Percentiles rank a stretch among this genome's conserved stretches.
Conservation (phyloP, 2,888 invertebrate genomes). For the Elegia similella region DNA sequence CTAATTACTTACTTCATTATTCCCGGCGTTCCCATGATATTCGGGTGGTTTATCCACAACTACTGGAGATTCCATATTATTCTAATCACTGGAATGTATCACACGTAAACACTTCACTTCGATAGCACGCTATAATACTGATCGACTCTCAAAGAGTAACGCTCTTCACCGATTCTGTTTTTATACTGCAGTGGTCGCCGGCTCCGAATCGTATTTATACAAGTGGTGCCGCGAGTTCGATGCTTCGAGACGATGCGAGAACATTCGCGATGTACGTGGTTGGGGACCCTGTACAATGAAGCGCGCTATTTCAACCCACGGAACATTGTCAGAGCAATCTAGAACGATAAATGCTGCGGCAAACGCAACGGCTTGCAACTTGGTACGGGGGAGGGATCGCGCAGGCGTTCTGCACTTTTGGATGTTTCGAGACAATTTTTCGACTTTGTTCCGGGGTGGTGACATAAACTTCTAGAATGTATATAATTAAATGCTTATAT, state of each 20-base stretch:
- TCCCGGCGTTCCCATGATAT: slow-evolving; percentile 63
- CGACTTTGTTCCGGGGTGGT: slow-evolving; percentile 1
- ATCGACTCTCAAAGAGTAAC: slow-evolving; percentile 34
- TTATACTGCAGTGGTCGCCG: slow-evolving; percentile 59
- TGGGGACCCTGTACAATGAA: slow-evolving; percentile 24
- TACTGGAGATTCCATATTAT: slow-evolving; percentile 82
- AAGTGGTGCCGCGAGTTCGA: slow-evolving; percentile 41
- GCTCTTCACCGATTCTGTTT: slow-evolving; percentile 49
- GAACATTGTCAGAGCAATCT: not conserved
- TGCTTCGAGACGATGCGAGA: slow-evolving; percentile 56
- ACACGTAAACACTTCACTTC: slow-evolving; percentile 62
- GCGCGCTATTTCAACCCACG: not conserved
- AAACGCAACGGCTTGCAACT: not conserved
- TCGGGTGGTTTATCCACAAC: slow-evolving; percentile 83
- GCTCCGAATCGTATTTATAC: slow-evolving; percentile 60
- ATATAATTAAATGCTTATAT: not conserved
- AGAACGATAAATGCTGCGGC: not conserved
- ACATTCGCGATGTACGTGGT: slow-evolving; percentile 32
- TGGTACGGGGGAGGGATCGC: slow-evolving; percentile 15
- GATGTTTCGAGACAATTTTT: slow-evolving; percentile 14
- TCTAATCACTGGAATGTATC: slow-evolving; percentile 66
- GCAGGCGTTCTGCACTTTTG: slow-evolving; percentile 13
- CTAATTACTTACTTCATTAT: slow-evolving; percentile 71
- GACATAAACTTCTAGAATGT: not conserved
- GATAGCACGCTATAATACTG: slow-evolving; percentile 38